phyloP scores from a whole-genome alignment of 2,797 vertebrate species.

The Toxotes lorentzi region DNA sequence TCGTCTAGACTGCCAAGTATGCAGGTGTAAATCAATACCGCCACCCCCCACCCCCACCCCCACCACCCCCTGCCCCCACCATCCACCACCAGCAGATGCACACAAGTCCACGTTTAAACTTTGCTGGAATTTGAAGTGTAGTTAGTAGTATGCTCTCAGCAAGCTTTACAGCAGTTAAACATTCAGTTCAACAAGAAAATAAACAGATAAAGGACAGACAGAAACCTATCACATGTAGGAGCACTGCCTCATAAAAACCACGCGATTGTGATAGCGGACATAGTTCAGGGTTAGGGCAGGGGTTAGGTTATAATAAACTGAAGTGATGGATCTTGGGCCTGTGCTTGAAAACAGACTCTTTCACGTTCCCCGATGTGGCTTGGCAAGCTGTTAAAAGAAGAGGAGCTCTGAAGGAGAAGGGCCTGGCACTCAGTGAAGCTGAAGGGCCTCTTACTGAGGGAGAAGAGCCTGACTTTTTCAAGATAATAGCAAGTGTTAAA shows the following conservation, averaged over 20 bases:
- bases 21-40: conserved; percentile 74
- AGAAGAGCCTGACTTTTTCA: conserved; percentile 50
- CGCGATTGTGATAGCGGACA: conserved; percentile 25
- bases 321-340: conserved; percentile 51
- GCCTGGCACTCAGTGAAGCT: conserved; percentile 53
- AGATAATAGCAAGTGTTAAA: conserved; percentile 23
- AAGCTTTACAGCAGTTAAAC: conserved; percentile 37
- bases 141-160: conserved; percentile 14
- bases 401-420: conserved; percentile 57
- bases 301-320: conserved; percentile 45
- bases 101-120: conserved; percentile 50
- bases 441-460: conserved; percentile 58
- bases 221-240: background rate
- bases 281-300: conserved; percentile 37
- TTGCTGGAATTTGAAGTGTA: conserved; percentile 39
- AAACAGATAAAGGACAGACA: conserved; percentile 33
- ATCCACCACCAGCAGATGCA: background rate
- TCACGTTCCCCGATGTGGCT: conserved; percentile 66
- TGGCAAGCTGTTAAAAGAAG: conserved; percentile 69
- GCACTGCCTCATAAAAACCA: conserved; percentile 24
- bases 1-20: conserved; percentile 74
- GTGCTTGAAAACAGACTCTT: conserved; percentile 66
- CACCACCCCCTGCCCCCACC: background rate
- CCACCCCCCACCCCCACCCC: background rate
- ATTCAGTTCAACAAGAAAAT: conserved; percentile 27